Percentiles rank a stretch among this genome's conserved stretches.
Evolutionary conservation across 2,113 vertebrate genomes (phyloP).

Genomic region (Ptyas mucosa): DNA sequence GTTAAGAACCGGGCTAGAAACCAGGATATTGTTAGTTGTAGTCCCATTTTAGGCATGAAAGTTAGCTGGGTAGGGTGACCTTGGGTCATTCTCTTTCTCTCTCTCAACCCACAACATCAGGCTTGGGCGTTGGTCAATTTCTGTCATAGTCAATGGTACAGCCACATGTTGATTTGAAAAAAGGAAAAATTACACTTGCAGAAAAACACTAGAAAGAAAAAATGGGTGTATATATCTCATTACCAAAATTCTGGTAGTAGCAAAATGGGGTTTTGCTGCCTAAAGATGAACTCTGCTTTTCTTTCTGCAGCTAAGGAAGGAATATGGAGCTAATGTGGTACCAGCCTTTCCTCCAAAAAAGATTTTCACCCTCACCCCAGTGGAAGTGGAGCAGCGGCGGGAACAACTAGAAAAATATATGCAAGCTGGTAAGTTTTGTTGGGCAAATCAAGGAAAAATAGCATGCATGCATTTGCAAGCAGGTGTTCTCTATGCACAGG

Average conservation of each 20-base stretch:
- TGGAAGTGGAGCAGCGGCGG: constrained; percentile 92
- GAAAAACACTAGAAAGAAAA: not conserved
- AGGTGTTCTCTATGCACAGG: too few relatives aligned
- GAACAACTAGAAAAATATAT: constrained; percentile 99
- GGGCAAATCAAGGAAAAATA: not conserved
- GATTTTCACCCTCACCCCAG: constrained; percentile 93
- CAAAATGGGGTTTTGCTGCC: not conserved
- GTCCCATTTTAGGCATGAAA: not conserved
- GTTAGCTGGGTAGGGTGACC: not conserved
- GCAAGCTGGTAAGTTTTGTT: constrained; percentile 86
- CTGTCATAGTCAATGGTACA: not conserved
- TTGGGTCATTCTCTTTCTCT: not conserved
- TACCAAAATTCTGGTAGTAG: not conserved
- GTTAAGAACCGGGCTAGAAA: not conserved
- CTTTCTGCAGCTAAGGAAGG: constrained; percentile 84
- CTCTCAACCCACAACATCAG: not conserved
- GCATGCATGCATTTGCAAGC: not conserved
- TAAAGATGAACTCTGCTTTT: not conserved
- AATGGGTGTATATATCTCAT: not conserved
- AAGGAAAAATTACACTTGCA: not conserved
- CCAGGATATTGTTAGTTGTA: not conserved
- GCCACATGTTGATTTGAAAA: not conserved
- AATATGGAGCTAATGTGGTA: constrained; percentile 91
- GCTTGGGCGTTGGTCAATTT: not conserved
- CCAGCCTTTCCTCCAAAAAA: constrained; percentile 96